Conservation (phyloP, 2,888 invertebrate species). For the Lasioglossum figueresi region DNA sequence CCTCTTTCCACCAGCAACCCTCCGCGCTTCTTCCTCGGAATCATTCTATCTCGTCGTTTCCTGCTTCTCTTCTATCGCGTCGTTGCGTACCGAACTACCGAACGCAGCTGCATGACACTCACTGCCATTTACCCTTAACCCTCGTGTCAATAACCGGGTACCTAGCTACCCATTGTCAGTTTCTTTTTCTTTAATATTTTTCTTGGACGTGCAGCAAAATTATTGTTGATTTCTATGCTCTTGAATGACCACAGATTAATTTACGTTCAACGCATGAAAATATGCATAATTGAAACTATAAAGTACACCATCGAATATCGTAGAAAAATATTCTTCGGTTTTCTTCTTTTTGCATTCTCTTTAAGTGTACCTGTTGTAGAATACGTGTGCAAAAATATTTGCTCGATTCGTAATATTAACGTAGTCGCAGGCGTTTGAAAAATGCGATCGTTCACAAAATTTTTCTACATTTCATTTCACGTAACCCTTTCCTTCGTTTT, state of each 20-base stretch:
- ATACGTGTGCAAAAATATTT: too few relatives aligned
- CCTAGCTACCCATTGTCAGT: background rate
- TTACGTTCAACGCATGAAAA: too few relatives aligned
- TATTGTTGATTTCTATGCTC: background rate
- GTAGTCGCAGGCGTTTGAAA: too few relatives aligned
- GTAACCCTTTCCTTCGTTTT: background rate
- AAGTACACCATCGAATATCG: background rate
- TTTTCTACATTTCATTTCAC: background rate
- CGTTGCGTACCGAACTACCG: background rate
- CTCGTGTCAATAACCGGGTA: background rate
- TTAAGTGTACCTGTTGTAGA: too few relatives aligned
- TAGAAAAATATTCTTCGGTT: background rate
- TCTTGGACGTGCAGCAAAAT: background rate
- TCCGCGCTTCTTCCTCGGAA: background rate
- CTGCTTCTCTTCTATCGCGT: background rate
- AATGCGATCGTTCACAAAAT: too few relatives aligned
- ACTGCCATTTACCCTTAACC: background rate
- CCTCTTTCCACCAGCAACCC: constrained; percentile 11
- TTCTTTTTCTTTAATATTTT: background rate
- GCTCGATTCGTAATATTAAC: too few relatives aligned
- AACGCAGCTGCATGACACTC: background rate
- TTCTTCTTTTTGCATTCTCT: background rate
- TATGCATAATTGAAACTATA: too few relatives aligned
- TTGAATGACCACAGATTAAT: too few relatives aligned
- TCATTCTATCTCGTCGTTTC: constrained; percentile 1